A percentile compares a stretch with the other conserved stretches of the same genome.
Conservation (phyloP, 2,888 invertebrate species). For the Nomada lathburiana region DNA sequence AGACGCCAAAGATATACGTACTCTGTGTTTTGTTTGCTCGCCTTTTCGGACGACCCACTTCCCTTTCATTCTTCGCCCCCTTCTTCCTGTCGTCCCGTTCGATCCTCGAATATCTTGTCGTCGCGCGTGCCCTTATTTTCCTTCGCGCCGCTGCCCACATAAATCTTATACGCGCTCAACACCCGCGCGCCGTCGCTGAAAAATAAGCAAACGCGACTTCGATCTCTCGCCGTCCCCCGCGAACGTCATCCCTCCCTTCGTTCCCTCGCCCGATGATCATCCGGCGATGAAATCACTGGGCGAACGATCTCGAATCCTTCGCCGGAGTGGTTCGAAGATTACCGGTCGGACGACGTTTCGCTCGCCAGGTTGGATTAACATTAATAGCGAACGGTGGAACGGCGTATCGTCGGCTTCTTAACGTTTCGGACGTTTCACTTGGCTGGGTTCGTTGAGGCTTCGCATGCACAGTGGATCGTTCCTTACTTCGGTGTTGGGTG, state of each 20-base stretch:
- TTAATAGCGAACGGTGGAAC: not conserved
- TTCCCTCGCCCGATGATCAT: constrained; percentile 8
- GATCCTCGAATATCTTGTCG: constrained; percentile 66
- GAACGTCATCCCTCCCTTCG: constrained; percentile 8
- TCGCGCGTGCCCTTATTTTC: constrained; percentile 64
- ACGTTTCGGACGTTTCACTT: not conserved
- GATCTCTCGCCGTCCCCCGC: constrained; percentile 9
- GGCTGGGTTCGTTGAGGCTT: not conserved
- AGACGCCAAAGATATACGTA: constrained; percentile 75
- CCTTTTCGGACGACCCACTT: constrained; percentile 69
- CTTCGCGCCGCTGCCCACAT: constrained; percentile 56
- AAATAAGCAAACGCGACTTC: constrained; percentile 37
- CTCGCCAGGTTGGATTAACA: constrained; percentile 13
- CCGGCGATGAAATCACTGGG: constrained; percentile 40
- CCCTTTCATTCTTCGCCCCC: constrained; percentile 62
- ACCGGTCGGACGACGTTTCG: not conserved
- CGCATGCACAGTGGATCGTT: not conserved
- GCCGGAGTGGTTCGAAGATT: not conserved
- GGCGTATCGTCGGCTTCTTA: constrained; percentile 4
- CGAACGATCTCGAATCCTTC: constrained; percentile 1
- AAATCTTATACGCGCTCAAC: constrained; percentile 67
- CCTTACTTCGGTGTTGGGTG: no score
- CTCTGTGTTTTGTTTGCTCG: constrained; percentile 71
- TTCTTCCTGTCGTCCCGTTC: constrained; percentile 66
- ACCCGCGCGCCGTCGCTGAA: constrained; percentile 57